These are phyloP conservation scores for Chaitophorus viminalis DNA, from an alignment of 2,888 invertebrate species.

Conservation along the genomic window DNA sequence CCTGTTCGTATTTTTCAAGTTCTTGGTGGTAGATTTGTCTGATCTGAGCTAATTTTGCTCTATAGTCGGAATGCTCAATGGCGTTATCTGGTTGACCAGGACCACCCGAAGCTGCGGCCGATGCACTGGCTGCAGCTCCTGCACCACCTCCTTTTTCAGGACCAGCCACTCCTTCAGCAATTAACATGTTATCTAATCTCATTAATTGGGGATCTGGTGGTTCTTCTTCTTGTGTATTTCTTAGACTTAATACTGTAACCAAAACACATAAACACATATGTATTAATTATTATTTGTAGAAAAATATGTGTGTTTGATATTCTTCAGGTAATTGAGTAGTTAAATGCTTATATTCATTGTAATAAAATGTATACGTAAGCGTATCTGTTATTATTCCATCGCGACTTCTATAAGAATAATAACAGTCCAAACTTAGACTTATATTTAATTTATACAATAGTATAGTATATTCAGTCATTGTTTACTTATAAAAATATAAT, in stretches of 20 bases:
- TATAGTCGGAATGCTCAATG: constrained; percentile 99
- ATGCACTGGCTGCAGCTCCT: constrained; percentile 88
- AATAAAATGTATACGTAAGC: too few relatives aligned
- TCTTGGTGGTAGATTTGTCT: constrained; percentile 99
- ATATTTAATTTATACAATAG: too few relatives aligned
- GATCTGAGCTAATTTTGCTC: constrained; percentile 98
- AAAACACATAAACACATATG: background rate
- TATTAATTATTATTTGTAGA: background rate
- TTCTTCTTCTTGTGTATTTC: constrained; percentile 97
- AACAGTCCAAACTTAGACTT: too few relatives aligned
- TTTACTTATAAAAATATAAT: too few relatives aligned
- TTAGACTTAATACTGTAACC: constrained; percentile 84
- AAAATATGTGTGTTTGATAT: background rate
- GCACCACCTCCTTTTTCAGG: constrained; percentile 93
- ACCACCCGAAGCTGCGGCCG: constrained; percentile 81
- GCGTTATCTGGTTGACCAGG: constrained; percentile 89
- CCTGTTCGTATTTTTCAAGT: constrained; percentile 98
- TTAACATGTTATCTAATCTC: constrained; percentile 98
- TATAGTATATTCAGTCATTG: too few relatives aligned
- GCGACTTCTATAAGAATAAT: too few relatives aligned
- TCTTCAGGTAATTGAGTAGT: background rate
- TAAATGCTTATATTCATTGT: too few relatives aligned
- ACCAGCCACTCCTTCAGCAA: constrained; percentile 97
- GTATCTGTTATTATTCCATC: too few relatives aligned
- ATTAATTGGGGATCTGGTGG: constrained; percentile 98